These are phyloP conservation scores for Odontocolon sp. DNA, from an alignment of 2,888 invertebrate genomes.

Conservation along the genomic window DNA sequence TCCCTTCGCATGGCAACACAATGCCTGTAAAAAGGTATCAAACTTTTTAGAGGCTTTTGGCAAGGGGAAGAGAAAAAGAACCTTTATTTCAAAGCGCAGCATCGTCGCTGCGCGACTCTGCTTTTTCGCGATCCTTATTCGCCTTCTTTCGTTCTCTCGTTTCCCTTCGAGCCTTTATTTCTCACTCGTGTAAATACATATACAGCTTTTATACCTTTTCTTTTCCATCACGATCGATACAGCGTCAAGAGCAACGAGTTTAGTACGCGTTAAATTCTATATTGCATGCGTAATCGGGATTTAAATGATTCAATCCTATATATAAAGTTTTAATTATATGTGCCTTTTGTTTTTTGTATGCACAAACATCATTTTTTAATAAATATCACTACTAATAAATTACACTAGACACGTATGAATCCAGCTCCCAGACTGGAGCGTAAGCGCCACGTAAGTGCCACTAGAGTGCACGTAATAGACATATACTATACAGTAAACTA, in stretches of 20 bases:
- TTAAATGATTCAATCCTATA: too few relatives aligned
- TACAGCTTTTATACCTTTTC: neutral
- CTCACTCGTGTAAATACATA: neutral
- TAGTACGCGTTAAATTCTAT: too few relatives aligned
- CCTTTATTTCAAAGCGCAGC: constrained; percentile 49
- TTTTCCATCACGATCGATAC: constrained; percentile 9
- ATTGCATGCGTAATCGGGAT: too few relatives aligned
- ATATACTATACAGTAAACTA: constrained; percentile 13
- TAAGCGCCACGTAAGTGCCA: constrained; percentile 56
- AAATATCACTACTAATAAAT: too few relatives aligned
- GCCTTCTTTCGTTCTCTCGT: neutral
- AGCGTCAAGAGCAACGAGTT: too few relatives aligned
- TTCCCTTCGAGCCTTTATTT: neutral
- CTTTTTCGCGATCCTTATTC: constrained; percentile 19
- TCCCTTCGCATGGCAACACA: constrained; percentile 59
- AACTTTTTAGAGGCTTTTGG: constrained; percentile 67
- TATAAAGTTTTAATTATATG: too few relatives aligned
- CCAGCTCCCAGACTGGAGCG: constrained; percentile 18
- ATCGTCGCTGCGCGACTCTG: neutral
- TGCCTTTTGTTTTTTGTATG: too few relatives aligned
- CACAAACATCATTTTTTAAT: too few relatives aligned
- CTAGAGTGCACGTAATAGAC: constrained; percentile 52
- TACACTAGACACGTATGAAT: too few relatives aligned
- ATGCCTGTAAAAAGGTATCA: constrained; percentile 67
- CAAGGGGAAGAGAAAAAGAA: neutral